Evolutionary conservation across 1,140 invertebrate genomes (phyloP).

Genomic region (Plectus sambesii): DNA sequence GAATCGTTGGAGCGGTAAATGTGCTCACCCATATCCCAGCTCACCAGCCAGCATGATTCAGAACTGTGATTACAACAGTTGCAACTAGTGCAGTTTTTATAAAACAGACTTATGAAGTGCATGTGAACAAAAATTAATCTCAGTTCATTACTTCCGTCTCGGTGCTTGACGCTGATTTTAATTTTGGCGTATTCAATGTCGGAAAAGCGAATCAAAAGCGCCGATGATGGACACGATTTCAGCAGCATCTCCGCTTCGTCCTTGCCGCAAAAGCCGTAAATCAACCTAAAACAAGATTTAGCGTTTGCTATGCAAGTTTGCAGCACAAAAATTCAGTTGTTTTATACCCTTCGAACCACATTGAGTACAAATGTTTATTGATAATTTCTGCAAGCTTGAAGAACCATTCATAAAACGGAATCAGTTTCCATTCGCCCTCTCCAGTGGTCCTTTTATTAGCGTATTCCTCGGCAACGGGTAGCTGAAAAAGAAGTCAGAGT

Average conservation of each 20-base stretch:
- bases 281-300: conserved; percentile 19
- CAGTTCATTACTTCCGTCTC: conserved; percentile 30
- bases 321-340: neutral
- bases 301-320: neutral
- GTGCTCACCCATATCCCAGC: no score
- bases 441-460: conserved; percentile 25
- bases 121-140: conserved; percentile 1
- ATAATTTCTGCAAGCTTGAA: conserved; percentile 44
- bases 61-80: no score
- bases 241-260: conserved; percentile 41
- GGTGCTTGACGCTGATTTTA: conserved; percentile 42
- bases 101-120: neutral
- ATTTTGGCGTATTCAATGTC: conserved; percentile 45
- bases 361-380: conserved; percentile 40
- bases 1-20: no score
- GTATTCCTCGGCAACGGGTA: conserved; percentile 37
- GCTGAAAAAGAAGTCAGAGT: no score
- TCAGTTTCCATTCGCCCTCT: conserved; percentile 45
- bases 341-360: conserved; percentile 42
- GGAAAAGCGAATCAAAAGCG: conserved; percentile 39
- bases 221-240: conserved; percentile 28
- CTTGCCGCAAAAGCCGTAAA: conserved; percentile 42
- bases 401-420: conserved; percentile 42
- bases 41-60: no score
- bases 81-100: no score